A percentile compares a stretch with the other conserved stretches of the same genome.
Evolutionary conservation across 2,113 vertebrate species (phyloP).

Genomic region (Leiothrix lutea): DNA sequence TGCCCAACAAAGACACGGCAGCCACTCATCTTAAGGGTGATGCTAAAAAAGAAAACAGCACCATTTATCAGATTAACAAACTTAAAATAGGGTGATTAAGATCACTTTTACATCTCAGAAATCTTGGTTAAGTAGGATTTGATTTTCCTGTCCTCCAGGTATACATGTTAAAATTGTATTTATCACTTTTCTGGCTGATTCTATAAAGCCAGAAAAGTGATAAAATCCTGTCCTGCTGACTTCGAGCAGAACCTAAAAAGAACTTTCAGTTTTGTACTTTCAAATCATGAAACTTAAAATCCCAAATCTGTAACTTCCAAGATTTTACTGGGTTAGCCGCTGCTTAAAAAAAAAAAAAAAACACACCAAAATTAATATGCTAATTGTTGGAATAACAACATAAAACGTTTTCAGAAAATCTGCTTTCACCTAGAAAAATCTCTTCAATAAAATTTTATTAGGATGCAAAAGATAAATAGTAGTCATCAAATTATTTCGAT

Average conservation of each 20-base stretch:
- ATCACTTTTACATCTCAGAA: not conserved
- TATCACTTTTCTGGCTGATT: not conserved
- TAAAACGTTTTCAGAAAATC: not conserved
- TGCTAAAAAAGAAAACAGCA: conserved; percentile 18
- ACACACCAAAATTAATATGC: not conserved
- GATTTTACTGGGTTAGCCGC: not conserved
- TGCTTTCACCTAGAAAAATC: not conserved
- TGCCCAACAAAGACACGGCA: conserved; percentile 93
- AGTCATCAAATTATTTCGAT: not conserved
- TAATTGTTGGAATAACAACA: not conserved
- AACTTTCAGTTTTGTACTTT: not conserved
- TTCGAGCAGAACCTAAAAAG: not conserved
- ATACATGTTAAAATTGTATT: not conserved
- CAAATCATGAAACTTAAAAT: not conserved
- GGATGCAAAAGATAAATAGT: not conserved
- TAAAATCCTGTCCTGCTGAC: not conserved
- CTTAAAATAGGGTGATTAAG: not conserved
- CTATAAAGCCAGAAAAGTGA: not conserved
- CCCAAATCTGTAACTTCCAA: not conserved
- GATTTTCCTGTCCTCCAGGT: not conserved
- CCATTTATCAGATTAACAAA: not conserved
- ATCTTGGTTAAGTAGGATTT: not conserved
- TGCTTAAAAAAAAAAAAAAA: not conserved
- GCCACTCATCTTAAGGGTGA: conserved; percentile 80
- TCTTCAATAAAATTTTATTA: not conserved